These are phyloP conservation scores for Bos taurus DNA, from an alignment of 2,113 vertebrate species.

Conservation along the genomic window DNA sequence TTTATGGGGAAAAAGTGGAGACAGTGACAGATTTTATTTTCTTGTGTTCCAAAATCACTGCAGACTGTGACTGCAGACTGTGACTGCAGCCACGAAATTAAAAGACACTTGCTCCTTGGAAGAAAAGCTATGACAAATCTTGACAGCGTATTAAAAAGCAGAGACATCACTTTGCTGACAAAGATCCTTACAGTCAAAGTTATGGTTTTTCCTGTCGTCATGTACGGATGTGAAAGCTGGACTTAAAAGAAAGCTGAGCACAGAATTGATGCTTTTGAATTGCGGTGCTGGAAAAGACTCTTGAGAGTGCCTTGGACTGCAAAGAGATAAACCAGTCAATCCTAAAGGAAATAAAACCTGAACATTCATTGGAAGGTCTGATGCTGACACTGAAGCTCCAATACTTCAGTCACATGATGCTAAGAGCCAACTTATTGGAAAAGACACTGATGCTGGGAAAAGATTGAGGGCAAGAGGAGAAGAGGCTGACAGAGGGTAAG, in stretches of 20 bases:
- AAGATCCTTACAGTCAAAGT: not conserved
- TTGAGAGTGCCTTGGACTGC: not conserved
- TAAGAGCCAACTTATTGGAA: not conserved
- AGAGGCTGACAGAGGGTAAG: not conserved
- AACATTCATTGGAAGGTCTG: not conserved
- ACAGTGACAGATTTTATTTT: not conserved
- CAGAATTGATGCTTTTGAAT: not conserved
- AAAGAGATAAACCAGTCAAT: not conserved
- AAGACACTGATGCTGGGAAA: not conserved
- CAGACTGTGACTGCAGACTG: not conserved
- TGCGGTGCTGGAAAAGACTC: not conserved
- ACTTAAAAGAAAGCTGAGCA: not conserved
- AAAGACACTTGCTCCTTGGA: not conserved
- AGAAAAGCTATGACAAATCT: not conserved
- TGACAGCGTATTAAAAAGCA: not conserved
- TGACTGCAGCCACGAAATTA: not conserved
- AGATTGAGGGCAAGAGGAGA: not conserved
- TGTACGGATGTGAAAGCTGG: not conserved
- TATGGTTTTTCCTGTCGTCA: not conserved
- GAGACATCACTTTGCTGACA: not conserved
- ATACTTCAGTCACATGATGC: not conserved
- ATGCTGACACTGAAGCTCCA: not conserved
- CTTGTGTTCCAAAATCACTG: not conserved
- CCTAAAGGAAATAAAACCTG: not conserved
- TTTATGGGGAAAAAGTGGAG: not conserved